Base-by-base conservation (phyloP, 2,888 invertebrate species). In the Danaus chrysippus region DNA sequence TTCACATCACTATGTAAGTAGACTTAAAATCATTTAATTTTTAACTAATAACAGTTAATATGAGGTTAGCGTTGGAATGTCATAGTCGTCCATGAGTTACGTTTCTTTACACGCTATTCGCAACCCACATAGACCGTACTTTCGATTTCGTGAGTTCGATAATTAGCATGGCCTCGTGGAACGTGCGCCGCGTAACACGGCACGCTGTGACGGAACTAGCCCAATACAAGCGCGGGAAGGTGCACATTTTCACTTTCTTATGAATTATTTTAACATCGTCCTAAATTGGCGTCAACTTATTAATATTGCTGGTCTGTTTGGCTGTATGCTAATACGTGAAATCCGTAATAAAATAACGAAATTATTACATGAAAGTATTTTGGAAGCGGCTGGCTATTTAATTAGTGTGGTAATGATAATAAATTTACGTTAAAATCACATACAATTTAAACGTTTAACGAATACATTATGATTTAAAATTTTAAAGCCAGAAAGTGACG, bases 121-220 rank as follows among this genome's bases (percentile, higher is more conserved):
- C 76, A 81, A 79, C 80, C 81, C 76, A 83, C 79, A 84, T 66
- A 68, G 66, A 66, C 68, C 56, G 73, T 83, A 87, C 89, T 89
- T 90, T 90, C 89, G 87, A 86, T 89, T 89, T 90, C 87, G 87
- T 87, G 88, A 85, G 84, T 81, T 76, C 75, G 76, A 77, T 84
- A 87, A 89, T 89, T 90, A 88, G 84, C 84, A 88, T 87, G 86
- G 85, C 84, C 85, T 82, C 84, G 82, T 76, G 82, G 82, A 84
- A 84, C 84, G 84, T 82, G 83, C 71, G 76, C 81, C 76, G 83
- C 84, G 86, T 84, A 83, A 82, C 75, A 77, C 82, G 82, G 81
- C 84, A 81, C 23, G 23, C 6, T 34, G 23, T 34, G 23, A 34
- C 88, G 87, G 86, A 86, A 87, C 87, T 83, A 70, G 76, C 75